Conservation (phyloP, 1,140 invertebrate species). For the Leptoteleia sp. region DNA sequence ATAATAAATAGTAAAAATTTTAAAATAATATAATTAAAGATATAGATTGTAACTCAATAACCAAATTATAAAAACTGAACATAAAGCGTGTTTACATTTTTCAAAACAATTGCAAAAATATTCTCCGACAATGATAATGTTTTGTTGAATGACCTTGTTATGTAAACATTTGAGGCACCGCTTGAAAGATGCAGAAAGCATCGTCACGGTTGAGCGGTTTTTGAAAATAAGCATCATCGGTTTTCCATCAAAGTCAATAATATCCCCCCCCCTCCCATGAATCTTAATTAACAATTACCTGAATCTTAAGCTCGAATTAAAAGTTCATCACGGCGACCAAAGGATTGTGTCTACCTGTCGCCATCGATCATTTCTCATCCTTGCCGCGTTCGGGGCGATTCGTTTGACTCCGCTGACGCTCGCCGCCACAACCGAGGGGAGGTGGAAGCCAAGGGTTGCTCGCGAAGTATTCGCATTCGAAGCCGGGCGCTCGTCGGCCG, state of each 20-base stretch:
- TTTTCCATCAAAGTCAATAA: conserved; percentile 49
- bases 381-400: conserved; percentile 48
- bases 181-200: too few species aligned
- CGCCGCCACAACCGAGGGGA: conserved; percentile 52
- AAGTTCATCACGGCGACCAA: conserved; percentile 59
- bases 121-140: too few species aligned
- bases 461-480: conserved; percentile 73
- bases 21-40: too few species aligned
- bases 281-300: conserved; percentile 64
- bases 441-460: conserved; percentile 59
- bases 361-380: conserved; percentile 64
- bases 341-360: conserved; percentile 64
- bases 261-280: conserved; percentile 48
- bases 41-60: too few species aligned
- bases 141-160: too few species aligned
- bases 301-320: conserved; percentile 61
- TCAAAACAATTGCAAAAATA: too few species aligned
- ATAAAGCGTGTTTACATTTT: too few species aligned
- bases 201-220: too few species aligned
- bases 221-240: conserved; percentile 31
- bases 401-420: conserved; percentile 47
- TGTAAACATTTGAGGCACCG: too few species aligned
- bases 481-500: conserved; percentile 69
- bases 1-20: too few species aligned
- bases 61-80: too few species aligned